Base-by-base conservation (phyloP, 2,888 invertebrate species). In the Agrilus mali region DNA sequence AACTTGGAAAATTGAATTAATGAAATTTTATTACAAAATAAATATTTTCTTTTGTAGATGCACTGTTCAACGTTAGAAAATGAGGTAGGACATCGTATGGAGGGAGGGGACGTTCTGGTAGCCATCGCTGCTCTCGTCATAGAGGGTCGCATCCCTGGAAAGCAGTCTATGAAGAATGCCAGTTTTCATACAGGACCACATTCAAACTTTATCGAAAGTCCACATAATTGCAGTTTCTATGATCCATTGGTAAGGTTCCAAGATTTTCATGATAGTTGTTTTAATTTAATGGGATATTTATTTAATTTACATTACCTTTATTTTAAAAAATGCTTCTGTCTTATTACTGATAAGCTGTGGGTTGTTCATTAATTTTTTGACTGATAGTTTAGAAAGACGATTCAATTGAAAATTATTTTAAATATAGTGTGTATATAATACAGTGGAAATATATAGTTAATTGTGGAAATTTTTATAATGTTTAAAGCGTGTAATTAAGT, bases 151-250 rank as follows among this genome's bases (percentile, higher is more conserved):
- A 64, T 66, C 42, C 66, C 66, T 2, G 54, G 51, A 33, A 58
- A 67, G 61, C 45, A 70, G 57, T 52, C 63, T 58, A 50, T 64
- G 13, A 60, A 60, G 48, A 51, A 58, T 37, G 60, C 77, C 53
- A 80, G 80, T 33, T 78, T 80, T 62, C 73, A 72, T 53, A 80
- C 82, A 65, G 82, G 82, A 33, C 81, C 80, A 22, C 83, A 82
- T 60, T 80, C 80, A 58, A 70, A 67, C 59, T 66, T 44, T 52
- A 67, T 49, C 65, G 69, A 54, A 42, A 56, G 61, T 27, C 59
- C 63, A 22, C 66, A 61, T 46, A 60, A 58, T 49, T 75, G 75
- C 58, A 67, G 69, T 49, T 63, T 65, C 45, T 64, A 66, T 46
- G 69, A 71, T 58, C 66, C 68, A 55, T 60, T 75, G 70, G 75